Percentiles rank a stretch among this genome's conserved stretches.
These are phyloP conservation scores for Marisa cornuarietis DNA, from an alignment of 1,140 invertebrate genomes.

Conservation along the genomic window DNA sequence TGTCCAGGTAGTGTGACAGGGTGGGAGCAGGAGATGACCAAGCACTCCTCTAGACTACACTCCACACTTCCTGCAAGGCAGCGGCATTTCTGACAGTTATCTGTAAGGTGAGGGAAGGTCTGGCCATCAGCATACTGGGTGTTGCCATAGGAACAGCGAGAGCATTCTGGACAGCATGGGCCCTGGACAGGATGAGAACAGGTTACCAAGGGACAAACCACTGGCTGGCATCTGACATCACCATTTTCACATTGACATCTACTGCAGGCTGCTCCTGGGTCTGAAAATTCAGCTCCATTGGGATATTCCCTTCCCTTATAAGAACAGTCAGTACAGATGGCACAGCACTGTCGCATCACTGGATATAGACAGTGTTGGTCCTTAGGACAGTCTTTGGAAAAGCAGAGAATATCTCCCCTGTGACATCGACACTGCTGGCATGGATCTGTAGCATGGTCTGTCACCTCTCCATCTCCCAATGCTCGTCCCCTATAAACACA, in stretches of 20 bases:
- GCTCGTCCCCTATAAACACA: slow-evolving; percentile 35
- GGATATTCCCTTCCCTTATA: slow-evolving; percentile 36
- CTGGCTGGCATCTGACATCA: slow-evolving; percentile 40
- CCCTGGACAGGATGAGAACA: slow-evolving; percentile 51
- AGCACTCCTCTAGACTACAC: slow-evolving; percentile 34
- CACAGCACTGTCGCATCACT: slow-evolving; percentile 42
- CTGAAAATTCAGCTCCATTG: slow-evolving; percentile 31
- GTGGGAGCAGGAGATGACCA: slow-evolving; percentile 36
- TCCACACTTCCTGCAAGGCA: slow-evolving; percentile 44
- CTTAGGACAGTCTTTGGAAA: slow-evolving; percentile 26
- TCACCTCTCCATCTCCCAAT: slow-evolving; percentile 24
- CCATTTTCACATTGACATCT: slow-evolving; percentile 44
- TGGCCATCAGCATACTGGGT: slow-evolving; percentile 35
- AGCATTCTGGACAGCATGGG: slow-evolving; percentile 50
- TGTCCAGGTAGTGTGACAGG: slow-evolving; percentile 35
- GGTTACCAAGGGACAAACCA: slow-evolving; percentile 34
- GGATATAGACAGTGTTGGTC: slow-evolving; percentile 40
- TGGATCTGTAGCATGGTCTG: slow-evolving; percentile 25
- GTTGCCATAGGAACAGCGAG: slow-evolving; percentile 43
- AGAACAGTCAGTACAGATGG: slow-evolving; percentile 47
- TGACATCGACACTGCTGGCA: slow-evolving; percentile 40
- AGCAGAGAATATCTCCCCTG: slow-evolving; percentile 29
- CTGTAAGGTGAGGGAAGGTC: slow-evolving; percentile 39
- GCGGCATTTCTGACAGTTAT: slow-evolving; percentile 45
- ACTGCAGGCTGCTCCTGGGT: slow-evolving; percentile 27